phyloP scores from a whole-genome alignment of 2,113 vertebrate species.

The Gila orcuttii region DNA sequence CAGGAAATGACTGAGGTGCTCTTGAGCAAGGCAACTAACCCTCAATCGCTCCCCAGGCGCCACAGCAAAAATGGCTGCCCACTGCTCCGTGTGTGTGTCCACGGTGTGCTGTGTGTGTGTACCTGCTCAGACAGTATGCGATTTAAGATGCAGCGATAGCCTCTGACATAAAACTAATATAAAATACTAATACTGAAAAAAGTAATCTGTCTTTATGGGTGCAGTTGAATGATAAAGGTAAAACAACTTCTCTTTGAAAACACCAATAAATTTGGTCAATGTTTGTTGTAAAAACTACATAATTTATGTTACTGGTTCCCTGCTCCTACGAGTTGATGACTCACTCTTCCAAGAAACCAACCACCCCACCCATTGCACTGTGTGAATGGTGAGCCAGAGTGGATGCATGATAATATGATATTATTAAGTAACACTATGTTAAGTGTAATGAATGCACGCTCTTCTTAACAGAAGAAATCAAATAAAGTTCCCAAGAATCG shows the following conservation, averaged over 20 bases:
- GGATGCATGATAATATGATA: not conserved
- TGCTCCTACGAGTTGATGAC: constrained; percentile 11
- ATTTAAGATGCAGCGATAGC: not conserved
- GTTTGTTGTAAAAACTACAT: not conserved
- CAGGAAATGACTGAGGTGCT: too few relatives aligned
- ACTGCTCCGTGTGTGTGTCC: too few relatives aligned
- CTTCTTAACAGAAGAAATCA: not conserved
- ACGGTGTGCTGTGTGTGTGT: too few relatives aligned
- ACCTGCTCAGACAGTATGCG: too few relatives aligned
- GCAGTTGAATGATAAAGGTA: not conserved
- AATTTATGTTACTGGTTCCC: not conserved
- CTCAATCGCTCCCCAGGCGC: too few relatives aligned
- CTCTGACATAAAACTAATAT: not conserved
- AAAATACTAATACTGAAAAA: too few relatives aligned
- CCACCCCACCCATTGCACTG: constrained; percentile 11
- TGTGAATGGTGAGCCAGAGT: not conserved
- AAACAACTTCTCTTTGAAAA: not conserved
- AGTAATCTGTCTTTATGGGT: not conserved
- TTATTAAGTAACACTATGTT: not conserved
- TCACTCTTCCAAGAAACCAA: constrained; percentile 11
- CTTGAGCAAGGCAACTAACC: too few relatives aligned
- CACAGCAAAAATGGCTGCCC: too few relatives aligned
- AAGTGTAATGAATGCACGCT: not conserved
- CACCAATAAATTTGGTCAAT: not conserved
- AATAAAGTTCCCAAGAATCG: not conserved